These are phyloP conservation scores for Leptonema lineaticorne DNA, from an alignment of 1,140 invertebrate species.

Conservation along the genomic window DNA sequence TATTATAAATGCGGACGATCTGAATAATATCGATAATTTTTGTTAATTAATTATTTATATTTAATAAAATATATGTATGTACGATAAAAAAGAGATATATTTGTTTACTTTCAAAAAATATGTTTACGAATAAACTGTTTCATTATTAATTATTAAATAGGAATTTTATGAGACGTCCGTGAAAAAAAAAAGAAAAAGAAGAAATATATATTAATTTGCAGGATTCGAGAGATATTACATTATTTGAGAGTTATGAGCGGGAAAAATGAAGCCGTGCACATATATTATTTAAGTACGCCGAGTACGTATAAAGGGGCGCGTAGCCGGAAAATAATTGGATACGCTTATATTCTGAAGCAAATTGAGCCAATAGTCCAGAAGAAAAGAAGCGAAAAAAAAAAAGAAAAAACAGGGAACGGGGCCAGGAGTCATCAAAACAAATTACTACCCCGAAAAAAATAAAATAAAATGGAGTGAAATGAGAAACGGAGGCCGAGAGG, in stretches of 20 bases:
- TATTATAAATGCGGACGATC: too few species aligned
- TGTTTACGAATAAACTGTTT: too few species aligned
- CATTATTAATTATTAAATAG: too few species aligned
- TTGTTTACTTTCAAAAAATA: too few species aligned
- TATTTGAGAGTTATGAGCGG: too few species aligned
- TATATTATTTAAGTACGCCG: background rate
- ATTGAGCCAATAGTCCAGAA: conserved; percentile 13
- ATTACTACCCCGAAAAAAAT: background rate
- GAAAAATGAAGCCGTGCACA: too few species aligned
- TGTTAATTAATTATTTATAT: too few species aligned
- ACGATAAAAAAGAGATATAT: too few species aligned
- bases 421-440: conserved; percentile 13
- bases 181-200: too few species aligned
- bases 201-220: background rate
- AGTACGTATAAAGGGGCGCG: background rate
- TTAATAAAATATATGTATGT: background rate
- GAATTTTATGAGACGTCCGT: too few species aligned
- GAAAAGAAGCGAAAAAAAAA: background rate
- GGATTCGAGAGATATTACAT: background rate
- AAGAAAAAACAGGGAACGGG: background rate
- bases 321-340: conserved; percentile 6
- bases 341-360: conserved; percentile 8
- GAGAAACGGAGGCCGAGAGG: too few species aligned
- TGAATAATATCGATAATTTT: too few species aligned
- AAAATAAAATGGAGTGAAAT: background rate